Conservation (phyloP, 2,888 invertebrate genomes). For the Cheilosia vernalis region DNA sequence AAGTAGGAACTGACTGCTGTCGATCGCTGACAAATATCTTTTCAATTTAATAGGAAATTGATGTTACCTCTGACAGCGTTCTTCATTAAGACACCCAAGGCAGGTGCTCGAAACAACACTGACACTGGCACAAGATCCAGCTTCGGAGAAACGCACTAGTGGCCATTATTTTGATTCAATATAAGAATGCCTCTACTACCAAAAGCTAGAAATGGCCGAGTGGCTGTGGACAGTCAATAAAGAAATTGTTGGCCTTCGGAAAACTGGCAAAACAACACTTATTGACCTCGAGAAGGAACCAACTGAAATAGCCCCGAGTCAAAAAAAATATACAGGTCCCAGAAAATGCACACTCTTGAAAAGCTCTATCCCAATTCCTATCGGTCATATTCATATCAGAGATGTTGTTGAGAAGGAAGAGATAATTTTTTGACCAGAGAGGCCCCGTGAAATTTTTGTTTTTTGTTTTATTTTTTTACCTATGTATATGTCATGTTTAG, state of each 20-base stretch:
- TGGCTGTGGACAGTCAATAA: slow-evolving; percentile 86
- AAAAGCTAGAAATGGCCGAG: slow-evolving; percentile 85
- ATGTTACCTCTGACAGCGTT: slow-evolving; percentile 77
- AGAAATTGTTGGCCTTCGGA: slow-evolving; percentile 79
- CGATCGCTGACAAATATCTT: slow-evolving; percentile 58
- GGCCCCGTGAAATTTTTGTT: slow-evolving; percentile 36
- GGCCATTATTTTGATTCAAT: slow-evolving; percentile 86
- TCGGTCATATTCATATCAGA: slow-evolving; percentile 9
- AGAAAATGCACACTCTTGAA: slow-evolving; percentile 19
- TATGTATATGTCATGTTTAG: slow-evolving; percentile 37
- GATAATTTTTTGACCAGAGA: slow-evolving; percentile 13
- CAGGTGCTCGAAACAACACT: slow-evolving; percentile 82
- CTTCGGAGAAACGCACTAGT: slow-evolving; percentile 79
- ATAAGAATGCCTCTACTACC: slow-evolving; percentile 83
- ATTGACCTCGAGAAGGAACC: slow-evolving; percentile 61
- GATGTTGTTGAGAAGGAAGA: slow-evolving; percentile 38
- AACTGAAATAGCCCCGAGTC: slow-evolving; percentile 29
- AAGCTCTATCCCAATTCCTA: slow-evolving; percentile 25
- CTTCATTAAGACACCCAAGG: slow-evolving; percentile 80
- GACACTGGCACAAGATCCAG: slow-evolving; percentile 81
- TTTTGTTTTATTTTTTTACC: slow-evolving; percentile 31
- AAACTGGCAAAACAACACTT: slow-evolving; percentile 68
- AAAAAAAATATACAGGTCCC: slow-evolving; percentile 49
- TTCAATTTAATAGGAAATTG: slow-evolving; percentile 75
- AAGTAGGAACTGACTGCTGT: slow-evolving; percentile 35